phyloP scores from a whole-genome alignment of 2,888 invertebrate genomes.

The Ptycholaimellus sp. region DNA sequence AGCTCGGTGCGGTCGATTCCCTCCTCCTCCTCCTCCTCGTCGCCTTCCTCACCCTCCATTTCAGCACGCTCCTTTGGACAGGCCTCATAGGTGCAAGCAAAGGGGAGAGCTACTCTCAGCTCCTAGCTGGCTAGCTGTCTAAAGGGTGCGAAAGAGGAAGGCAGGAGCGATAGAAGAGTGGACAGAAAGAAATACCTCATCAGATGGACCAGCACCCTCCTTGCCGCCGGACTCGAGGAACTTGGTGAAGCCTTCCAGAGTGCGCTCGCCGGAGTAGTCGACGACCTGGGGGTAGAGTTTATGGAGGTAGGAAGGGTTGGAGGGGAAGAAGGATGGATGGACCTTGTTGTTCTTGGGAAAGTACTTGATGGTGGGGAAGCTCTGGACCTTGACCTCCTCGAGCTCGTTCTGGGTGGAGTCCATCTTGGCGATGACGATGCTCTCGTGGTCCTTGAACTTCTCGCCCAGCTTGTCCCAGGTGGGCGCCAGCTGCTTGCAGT shows the following conservation, averaged over 20 bases:
- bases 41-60: slow-evolving; percentile 20
- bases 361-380: slow-evolving; percentile 65
- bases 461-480: slow-evolving; percentile 86
- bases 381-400: slow-evolving; percentile 23
- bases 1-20: slow-evolving; percentile 14
- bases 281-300: slow-evolving; percentile 32
- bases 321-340: neutral
- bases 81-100: no score
- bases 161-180: no score
- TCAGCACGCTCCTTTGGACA: slow-evolving; percentile 8
- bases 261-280: slow-evolving; percentile 83
- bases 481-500: slow-evolving; percentile 87
- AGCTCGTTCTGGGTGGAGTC: slow-evolving; percentile 86
- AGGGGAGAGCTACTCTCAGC: neutral
- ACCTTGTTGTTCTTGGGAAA: slow-evolving; percentile 42
- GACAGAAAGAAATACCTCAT: no score
- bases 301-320: neutral
- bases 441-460: slow-evolving; percentile 53
- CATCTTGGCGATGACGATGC: slow-evolving; percentile 84
- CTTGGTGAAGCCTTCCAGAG: slow-evolving; percentile 66
- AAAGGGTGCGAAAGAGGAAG: no score
- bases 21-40: slow-evolving; percentile 13
- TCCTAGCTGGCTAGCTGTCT: no score
- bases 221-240: slow-evolving; percentile 76
- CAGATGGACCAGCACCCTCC: slow-evolving; percentile 35